These are phyloP conservation scores for Paratilapia polleni DNA, from an alignment of 2,113 vertebrate species.

Conservation along the genomic window DNA sequence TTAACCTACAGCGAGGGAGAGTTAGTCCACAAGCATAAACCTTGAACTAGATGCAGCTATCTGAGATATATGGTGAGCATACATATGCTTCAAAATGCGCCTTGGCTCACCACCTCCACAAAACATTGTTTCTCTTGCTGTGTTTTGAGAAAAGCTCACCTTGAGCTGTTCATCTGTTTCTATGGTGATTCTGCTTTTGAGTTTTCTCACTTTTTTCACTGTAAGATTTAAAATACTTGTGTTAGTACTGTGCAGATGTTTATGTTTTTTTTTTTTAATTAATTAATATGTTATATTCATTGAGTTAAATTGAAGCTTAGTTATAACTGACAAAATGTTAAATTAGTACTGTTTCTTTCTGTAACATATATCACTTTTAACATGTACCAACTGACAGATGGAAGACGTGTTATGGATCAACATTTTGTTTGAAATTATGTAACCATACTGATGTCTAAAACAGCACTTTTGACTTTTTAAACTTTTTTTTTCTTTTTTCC, in stretches of 20 bases:
- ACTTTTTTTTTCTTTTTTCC: background rate
- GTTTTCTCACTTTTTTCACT: constrained; percentile 30
- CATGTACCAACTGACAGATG: background rate
- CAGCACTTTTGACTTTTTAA: background rate
- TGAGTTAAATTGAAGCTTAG: background rate
- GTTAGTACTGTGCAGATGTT: constrained; percentile 11
- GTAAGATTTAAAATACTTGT: constrained; percentile 29
- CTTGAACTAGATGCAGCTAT: constrained; percentile 27
- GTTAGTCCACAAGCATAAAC: constrained; percentile 19
- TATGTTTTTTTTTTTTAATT: background rate
- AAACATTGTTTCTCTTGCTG: constrained; percentile 55
- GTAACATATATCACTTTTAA: background rate
- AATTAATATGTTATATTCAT: background rate
- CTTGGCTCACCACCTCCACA: constrained; percentile 56
- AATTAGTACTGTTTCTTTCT: background rate
- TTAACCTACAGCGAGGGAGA: background rate
- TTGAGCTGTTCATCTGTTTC: constrained; percentile 73
- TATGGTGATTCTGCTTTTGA: constrained; percentile 73
- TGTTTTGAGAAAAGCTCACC: constrained; percentile 65
- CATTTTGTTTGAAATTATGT: background rate
- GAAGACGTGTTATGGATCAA: background rate
- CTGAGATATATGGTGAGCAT: constrained; percentile 28
- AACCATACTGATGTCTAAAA: background rate
- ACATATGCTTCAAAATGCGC: constrained; percentile 17
- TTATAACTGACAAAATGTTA: background rate